These are phyloP conservation scores for Carettochelys insculpta DNA, from an alignment of 2,113 vertebrate genomes.

Conservation along the genomic window DNA sequence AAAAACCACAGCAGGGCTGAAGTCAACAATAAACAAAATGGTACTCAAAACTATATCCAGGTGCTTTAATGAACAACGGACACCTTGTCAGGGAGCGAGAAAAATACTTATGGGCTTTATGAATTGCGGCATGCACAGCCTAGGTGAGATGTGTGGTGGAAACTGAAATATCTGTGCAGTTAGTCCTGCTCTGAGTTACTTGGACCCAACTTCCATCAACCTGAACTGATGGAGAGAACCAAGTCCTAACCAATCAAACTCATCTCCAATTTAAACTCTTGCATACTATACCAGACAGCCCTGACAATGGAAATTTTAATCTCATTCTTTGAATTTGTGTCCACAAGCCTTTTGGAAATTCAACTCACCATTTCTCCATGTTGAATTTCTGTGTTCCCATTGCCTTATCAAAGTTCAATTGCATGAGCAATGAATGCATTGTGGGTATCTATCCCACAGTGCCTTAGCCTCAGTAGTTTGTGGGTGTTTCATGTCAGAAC, in stretches of 20 bases:
- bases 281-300: background rate
- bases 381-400: no score
- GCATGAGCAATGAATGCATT: no score
- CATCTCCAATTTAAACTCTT: constrained; percentile 1
- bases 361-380: no score
- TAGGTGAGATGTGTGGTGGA: background rate
- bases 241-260: constrained; percentile 3
- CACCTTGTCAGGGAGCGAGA: background rate
- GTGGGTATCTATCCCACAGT: no score
- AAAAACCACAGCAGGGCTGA: background rate
- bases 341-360: no score
- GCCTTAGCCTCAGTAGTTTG: no score
- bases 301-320: background rate
- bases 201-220: constrained; percentile 11
- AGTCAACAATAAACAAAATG: constrained; percentile 19
- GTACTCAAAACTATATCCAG: constrained; percentile 1
- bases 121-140: constrained; percentile 14
- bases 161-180: background rate
- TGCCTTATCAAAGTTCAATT: no score
- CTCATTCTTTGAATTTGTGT: no score
- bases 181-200: background rate
- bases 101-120: constrained; percentile 24
- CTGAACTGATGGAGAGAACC: constrained; percentile 19
- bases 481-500: no score
- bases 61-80: constrained; percentile 29